These are phyloP conservation scores for Girardia tigrina DNA, from an alignment of 2,888 invertebrate genomes.

Conservation along the genomic window DNA sequence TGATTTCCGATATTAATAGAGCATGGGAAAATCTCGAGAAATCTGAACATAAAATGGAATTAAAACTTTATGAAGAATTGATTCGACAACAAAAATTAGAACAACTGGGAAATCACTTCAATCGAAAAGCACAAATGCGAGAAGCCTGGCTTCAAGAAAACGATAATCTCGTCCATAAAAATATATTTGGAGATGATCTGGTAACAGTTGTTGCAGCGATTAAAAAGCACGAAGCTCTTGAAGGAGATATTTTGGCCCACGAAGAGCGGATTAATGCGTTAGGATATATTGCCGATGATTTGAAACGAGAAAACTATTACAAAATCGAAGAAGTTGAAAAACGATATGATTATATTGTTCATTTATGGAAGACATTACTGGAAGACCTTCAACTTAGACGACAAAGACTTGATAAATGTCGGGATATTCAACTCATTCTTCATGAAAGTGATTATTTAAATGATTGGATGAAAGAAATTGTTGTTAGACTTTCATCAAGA, in stretches of 20 bases:
- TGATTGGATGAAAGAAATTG: conserved; percentile 89
- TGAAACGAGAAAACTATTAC: conserved; percentile 89
- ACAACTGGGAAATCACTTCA: conserved; percentile 84
- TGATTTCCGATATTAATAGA: conserved; percentile 97
- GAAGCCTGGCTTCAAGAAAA: conserved; percentile 99
- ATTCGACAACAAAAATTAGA: conserved; percentile 94
- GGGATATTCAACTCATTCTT: conserved; percentile 67
- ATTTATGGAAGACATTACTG: conserved; percentile 88
- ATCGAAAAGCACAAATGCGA: conserved; percentile 94
- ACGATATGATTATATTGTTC: conserved; percentile 85
- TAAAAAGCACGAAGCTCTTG: conserved; percentile 98
- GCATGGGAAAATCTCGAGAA: conserved; percentile 97
- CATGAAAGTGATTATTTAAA: conserved; percentile 90
- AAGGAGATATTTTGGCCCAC: conserved; percentile 97
- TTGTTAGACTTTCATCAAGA: conserved; percentile 74
- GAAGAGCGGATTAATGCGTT: conserved; percentile 98
- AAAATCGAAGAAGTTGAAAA: conserved; percentile 74
- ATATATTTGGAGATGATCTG: conserved; percentile 95
- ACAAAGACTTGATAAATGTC: conserved; percentile 74
- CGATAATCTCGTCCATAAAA: conserved; percentile 81
- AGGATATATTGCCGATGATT: conserved; percentile 84
- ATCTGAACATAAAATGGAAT: conserved; percentile 88
- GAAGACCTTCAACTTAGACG: conserved; percentile 82
- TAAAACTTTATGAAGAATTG: conserved; percentile 87
- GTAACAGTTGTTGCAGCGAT: conserved; percentile 97